These are phyloP conservation scores for Myanophis thanlyinensis DNA, from an alignment of 2,113 vertebrate genomes.

Conservation along the genomic window DNA sequence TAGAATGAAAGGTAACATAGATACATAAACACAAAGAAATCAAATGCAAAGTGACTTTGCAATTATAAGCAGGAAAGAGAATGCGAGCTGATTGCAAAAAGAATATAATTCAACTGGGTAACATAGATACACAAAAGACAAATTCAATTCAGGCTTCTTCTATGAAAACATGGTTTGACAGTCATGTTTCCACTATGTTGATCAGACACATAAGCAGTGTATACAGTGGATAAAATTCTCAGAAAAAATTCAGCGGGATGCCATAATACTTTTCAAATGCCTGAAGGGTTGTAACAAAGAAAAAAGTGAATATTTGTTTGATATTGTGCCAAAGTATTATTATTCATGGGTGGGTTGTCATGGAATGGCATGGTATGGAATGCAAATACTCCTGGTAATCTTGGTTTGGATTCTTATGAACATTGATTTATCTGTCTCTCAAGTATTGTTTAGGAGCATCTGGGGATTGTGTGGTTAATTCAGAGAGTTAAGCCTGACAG, in stretches of 20 bases:
- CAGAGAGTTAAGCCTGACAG: background rate
- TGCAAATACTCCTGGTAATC: background rate
- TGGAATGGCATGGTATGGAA: background rate
- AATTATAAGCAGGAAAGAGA: background rate
- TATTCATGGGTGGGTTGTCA: background rate
- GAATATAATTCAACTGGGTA: background rate
- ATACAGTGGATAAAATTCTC: background rate
- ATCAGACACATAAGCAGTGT: background rate
- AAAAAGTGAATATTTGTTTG: background rate
- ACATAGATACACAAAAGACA: background rate
- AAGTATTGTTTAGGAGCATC: background rate
- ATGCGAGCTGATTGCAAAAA: background rate
- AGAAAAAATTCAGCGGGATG: background rate
- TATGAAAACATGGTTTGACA: background rate
- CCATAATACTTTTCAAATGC: background rate
- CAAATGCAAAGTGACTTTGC: background rate
- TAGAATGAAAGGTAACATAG: background rate
- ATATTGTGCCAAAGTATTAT: background rate
- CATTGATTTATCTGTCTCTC: background rate
- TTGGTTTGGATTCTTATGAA: background rate
- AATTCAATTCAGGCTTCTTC: background rate
- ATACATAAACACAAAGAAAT: background rate
- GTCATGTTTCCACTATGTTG: background rate
- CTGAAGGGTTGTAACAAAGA: background rate
- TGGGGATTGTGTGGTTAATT: background rate